These are phyloP conservation scores for Babylonia areolata DNA, from an alignment of 1,140 invertebrate genomes.

Conservation along the genomic window DNA sequence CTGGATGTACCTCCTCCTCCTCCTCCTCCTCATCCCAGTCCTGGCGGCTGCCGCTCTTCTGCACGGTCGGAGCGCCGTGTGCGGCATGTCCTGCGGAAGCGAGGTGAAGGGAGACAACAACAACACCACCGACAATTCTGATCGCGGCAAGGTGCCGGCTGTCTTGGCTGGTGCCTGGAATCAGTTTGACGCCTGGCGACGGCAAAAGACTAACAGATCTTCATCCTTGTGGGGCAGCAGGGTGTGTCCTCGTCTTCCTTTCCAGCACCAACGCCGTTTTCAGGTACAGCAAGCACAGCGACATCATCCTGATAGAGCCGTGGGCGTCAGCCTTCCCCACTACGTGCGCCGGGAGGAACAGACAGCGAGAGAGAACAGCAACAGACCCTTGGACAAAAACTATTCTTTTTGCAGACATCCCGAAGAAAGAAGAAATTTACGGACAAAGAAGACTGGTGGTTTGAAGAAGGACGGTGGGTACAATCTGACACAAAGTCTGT, in stretches of 20 bases:
- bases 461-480: neutral
- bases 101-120: neutral
- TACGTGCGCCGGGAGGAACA: neutral
- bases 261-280: neutral
- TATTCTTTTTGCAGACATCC: neutral
- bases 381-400: neutral
- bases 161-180: neutral
- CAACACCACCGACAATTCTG: no score
- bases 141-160: neutral
- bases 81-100: neutral
- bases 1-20: constrained; percentile 18
- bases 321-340: no score
- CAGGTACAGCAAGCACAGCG: neutral
- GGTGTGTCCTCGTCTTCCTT: neutral
- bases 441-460: neutral
- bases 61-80: neutral
- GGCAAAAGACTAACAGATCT: neutral
- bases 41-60: neutral
- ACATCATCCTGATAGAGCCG: neutral
- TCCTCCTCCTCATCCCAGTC: neutral
- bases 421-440: neutral
- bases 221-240: neutral
- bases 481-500: neutral
- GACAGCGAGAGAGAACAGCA: neutral
- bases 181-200: neutral